These are phyloP conservation scores for Corella eumyota DNA, from an alignment of 23 tunicate genomes.

Conservation along the genomic window DNA sequence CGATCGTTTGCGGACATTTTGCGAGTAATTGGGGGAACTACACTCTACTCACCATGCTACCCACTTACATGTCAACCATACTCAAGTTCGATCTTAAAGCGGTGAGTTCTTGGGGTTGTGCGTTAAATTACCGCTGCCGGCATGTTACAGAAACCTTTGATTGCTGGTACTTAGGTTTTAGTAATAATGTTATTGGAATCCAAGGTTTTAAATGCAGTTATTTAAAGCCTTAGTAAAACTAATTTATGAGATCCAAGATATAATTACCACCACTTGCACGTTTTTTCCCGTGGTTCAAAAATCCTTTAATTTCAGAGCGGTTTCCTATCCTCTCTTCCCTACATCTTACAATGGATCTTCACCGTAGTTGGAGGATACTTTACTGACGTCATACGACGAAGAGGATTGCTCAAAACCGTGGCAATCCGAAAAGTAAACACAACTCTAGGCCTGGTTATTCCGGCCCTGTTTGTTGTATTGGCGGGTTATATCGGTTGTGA, in stretches of 20 bases:
- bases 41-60: constrained; percentile 76
- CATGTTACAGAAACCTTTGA: not conserved
- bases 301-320: no score
- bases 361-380: constrained; percentile 41
- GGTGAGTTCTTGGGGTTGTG: constrained; percentile 20
- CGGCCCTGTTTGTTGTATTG: constrained; percentile 42
- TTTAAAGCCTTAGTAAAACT: no score
- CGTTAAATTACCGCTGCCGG: not conserved
- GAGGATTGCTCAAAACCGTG: not conserved
- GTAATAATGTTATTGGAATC: no score
- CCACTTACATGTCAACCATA: constrained; percentile 75
- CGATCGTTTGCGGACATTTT: constrained; percentile 63
- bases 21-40: constrained; percentile 97
- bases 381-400: constrained; percentile 34
- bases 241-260: no score
- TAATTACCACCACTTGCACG: no score
- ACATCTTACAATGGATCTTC: constrained; percentile 39
- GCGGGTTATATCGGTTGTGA: constrained; percentile 73
- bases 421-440: constrained; percentile 52
- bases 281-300: no score
- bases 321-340: constrained; percentile 33
- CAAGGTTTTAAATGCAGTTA: no score
- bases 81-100: constrained; percentile 58
- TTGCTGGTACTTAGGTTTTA: not conserved
- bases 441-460: constrained; percentile 38